Base-by-base conservation (phyloP, 2,888 invertebrate genomes). In the Caenorhabditis panamensis region DNA sequence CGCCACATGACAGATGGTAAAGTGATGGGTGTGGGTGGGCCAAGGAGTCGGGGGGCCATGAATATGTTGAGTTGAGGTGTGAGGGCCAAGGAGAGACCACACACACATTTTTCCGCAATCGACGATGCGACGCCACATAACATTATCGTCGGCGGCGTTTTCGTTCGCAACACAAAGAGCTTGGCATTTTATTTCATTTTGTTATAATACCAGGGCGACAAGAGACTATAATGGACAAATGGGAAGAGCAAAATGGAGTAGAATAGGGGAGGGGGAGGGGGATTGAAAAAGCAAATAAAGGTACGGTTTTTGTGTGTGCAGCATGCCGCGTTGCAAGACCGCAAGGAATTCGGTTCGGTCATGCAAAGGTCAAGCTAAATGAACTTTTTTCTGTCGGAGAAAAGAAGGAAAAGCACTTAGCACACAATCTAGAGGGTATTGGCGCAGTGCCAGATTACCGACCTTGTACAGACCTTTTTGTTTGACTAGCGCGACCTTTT, bases 1-100 rank as follows among this genome's bases (percentile, higher is more conserved):
- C 59, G 64, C 41, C 66, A 66, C 61, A 51, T 66, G 75, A 61
- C 75, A 75, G 75, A 66, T 75, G 75, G 66, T 75, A 61, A 24
- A 61, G 26, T 41, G 73, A 51, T 28, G 22, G 36, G n/a, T n/a
- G n/a, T n/a, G n/a, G n/a, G n/a, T n/a, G n/a, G n/a, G n/a, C n/a
- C n/a, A n/a, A n/a, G n/a, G n/a, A n/a, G n/a, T n/a, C n/a, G 56
- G 51, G 3, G 37, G 16, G 22, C 22, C 64, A 66, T 64, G 59
- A 73, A 66, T 73, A 59, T 47, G 36, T 54, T 36, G 20, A 36
- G 31, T 31, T 20, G 62, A 63, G 49, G 49, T 49, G 49, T 63
- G 11, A 41, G 41, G 41, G 41, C 1, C 13, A 26, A n/a, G 11
- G 6, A 36, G 5, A 3, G 13, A 9, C 51, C 51, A 51, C 49